phyloP scores from a whole-genome alignment of 2,797 vertebrate species.

The Calcarius lapponicus region DNA sequence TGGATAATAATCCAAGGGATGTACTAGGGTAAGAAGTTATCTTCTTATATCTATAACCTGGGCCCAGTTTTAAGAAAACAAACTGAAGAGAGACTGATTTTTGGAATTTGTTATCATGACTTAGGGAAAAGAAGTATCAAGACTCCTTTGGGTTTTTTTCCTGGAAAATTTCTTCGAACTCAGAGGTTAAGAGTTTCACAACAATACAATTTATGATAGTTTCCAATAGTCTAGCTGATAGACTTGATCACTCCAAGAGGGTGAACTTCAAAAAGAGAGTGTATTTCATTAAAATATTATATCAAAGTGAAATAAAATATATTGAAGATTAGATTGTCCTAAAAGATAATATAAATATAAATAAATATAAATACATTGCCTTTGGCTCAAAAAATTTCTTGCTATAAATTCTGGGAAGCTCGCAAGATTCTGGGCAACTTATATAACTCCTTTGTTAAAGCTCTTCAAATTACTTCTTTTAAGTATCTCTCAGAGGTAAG shows the following conservation, averaged over 20 bases:
- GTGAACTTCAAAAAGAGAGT: not conserved
- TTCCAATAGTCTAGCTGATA: not conserved
- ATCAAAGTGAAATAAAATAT: not conserved
- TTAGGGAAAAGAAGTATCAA: not conserved
- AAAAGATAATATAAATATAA: not conserved
- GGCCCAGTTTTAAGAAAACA: not conserved
- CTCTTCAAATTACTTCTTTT: not conserved
- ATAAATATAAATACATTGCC: not conserved
- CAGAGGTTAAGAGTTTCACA: not conserved
- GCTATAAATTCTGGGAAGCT: not conserved
- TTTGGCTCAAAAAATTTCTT: not conserved
- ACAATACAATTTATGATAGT: not conserved
- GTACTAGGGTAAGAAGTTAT: not conserved
- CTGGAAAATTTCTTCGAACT: not conserved
- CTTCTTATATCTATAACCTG: not conserved
- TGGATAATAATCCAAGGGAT: fast-evolving
- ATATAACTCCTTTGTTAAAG: not conserved
- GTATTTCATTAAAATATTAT: not conserved
- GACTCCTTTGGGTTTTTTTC: not conserved
- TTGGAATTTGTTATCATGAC: not conserved
- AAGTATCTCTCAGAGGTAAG: not conserved
- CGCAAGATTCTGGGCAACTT: not conserved
- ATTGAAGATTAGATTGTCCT: not conserved
- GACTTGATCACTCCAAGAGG: not conserved
- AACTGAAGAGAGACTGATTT: not conserved